A percentile compares a stretch with the other conserved stretches of the same genome.
These are phyloP conservation scores for Theonella swinhoei DNA, from an alignment of 37 sponge, comb jelly and placozoan species.

Conservation along the genomic window DNA sequence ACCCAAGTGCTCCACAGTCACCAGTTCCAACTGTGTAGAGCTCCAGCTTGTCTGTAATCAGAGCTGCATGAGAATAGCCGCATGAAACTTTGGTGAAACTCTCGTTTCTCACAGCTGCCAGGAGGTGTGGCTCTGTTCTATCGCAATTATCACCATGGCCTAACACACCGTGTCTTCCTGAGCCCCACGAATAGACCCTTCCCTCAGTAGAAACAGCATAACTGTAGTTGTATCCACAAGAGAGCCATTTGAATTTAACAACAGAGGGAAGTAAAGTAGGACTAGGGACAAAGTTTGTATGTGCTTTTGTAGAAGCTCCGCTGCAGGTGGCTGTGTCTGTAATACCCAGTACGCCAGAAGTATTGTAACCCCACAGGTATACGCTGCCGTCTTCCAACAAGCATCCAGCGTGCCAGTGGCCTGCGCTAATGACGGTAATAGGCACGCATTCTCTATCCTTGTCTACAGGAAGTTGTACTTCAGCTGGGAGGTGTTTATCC, in stretches of 20 bases:
- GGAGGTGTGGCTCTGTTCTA: neutral
- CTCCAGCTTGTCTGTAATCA: constrained; percentile 30
- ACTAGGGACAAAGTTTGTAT: neutral
- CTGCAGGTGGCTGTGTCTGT: too few species aligned
- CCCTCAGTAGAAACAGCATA: constrained; percentile 38
- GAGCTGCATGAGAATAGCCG: constrained; percentile 68
- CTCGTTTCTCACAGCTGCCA: neutral
- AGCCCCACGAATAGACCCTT: constrained; percentile 56
- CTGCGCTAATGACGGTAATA: constrained; percentile 18
- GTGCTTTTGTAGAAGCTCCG: neutral
- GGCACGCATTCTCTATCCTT: too few species aligned
- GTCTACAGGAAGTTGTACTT: constrained; percentile 1
- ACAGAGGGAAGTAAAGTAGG: too few species aligned
- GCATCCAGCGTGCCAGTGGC: constrained; percentile 55
- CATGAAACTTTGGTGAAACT: constrained; percentile 17
- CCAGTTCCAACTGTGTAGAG: constrained; percentile 55
- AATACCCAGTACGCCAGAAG: constrained; percentile 29
- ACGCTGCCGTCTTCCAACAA: constrained; percentile 11
- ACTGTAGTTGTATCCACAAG: constrained; percentile 71
- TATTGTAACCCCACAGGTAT: constrained; percentile 58
- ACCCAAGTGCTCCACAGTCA: constrained; percentile 48
- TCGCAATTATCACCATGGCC: constrained; percentile 54
- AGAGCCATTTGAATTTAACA: constrained; percentile 30
- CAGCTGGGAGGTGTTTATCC: constrained; percentile 19
- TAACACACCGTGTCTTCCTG: constrained; percentile 55